Conservation (phyloP, 2,888 invertebrate species). For the Agonopterix subpropinquella region DNA sequence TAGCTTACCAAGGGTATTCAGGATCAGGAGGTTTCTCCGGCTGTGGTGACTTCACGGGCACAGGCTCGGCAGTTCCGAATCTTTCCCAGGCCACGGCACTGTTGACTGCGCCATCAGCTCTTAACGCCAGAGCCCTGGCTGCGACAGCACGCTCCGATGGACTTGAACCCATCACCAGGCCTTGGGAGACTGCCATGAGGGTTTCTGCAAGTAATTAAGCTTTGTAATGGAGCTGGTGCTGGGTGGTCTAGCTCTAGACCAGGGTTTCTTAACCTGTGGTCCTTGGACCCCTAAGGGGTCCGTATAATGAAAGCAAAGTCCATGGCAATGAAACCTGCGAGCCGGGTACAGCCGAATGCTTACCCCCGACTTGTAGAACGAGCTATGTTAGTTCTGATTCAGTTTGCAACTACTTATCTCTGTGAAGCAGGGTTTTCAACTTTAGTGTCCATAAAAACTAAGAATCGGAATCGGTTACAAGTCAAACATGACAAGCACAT, state of each 20-base stretch:
- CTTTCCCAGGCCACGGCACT: conserved; percentile 60
- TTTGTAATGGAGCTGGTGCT: not conserved
- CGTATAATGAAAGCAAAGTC: too few species aligned
- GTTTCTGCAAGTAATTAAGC: conserved; percentile 66
- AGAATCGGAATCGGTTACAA: too few species aligned
- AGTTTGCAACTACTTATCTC: too few species aligned
- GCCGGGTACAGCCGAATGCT: too few species aligned
- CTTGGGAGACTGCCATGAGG: conserved; percentile 83
- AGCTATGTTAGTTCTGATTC: too few species aligned
- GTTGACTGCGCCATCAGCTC: conserved; percentile 50
- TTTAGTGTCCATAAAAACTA: too few species aligned
- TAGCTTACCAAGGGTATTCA: conserved; percentile 81
- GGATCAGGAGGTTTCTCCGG: conserved; percentile 79
- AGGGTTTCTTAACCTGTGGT: too few species aligned
- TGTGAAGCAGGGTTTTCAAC: too few species aligned
- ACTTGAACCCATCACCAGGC: conserved; percentile 75
- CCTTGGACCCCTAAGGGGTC: too few species aligned
- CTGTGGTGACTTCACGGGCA: conserved; percentile 64
- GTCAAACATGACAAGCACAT: too few species aligned
- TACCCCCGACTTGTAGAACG: too few species aligned
- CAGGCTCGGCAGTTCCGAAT: conserved; percentile 56
- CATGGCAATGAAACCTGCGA: too few species aligned
- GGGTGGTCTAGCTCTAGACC: not conserved
- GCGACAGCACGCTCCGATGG: conserved; percentile 71
- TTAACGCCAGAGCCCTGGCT: conserved; percentile 58